Conservation (phyloP, 30 jellyfish, hydroid and myxozoan species). For the Hydra vulgaris region DNA sequence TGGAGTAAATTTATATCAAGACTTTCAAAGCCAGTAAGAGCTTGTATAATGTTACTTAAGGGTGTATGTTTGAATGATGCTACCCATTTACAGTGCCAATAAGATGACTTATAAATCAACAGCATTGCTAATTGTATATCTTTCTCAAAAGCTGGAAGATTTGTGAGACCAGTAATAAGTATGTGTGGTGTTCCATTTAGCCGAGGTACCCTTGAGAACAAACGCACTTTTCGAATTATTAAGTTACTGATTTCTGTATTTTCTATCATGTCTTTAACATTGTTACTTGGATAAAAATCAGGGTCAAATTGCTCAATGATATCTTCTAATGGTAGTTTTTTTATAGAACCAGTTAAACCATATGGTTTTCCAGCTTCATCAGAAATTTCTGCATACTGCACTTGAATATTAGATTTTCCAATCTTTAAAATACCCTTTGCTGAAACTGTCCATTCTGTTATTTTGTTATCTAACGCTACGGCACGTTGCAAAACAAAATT, state of each 20-base stretch:
- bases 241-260: slow-evolving; percentile 71
- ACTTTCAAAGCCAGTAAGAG: slow-evolving; percentile 83
- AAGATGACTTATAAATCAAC: slow-evolving; percentile 38
- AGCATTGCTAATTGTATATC: slow-evolving; percentile 61
- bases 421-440: slow-evolving; percentile 70
- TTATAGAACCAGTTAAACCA: slow-evolving; percentile 78
- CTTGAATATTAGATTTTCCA: slow-evolving; percentile 55
- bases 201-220: slow-evolving; percentile 78
- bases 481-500: slow-evolving; percentile 63
- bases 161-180: slow-evolving; percentile 69
- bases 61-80: slow-evolving; percentile 71
- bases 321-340: slow-evolving; percentile 50
- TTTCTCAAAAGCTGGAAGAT: slow-evolving; percentile 87
- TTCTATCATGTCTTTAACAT: slow-evolving; percentile 64
- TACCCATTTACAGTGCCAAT: slow-evolving; percentile 87
- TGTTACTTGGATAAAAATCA: slow-evolving; percentile 44
- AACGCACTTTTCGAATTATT: slow-evolving; percentile 46
- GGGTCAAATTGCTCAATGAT: slow-evolving; percentile 83
- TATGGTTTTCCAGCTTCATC: slow-evolving; percentile 59
- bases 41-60: slow-evolving; percentile 76
- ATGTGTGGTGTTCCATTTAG: slow-evolving; percentile 81
- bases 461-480: slow-evolving; percentile 28
- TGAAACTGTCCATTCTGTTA: slow-evolving; percentile 67
- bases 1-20: slow-evolving; percentile 63
- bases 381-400: slow-evolving; percentile 79